Percentiles rank a stretch among this genome's conserved stretches.
These are phyloP conservation scores for Bradysia coprophila DNA, from an alignment of 1,140 invertebrate species.

Conservation along the genomic window DNA sequence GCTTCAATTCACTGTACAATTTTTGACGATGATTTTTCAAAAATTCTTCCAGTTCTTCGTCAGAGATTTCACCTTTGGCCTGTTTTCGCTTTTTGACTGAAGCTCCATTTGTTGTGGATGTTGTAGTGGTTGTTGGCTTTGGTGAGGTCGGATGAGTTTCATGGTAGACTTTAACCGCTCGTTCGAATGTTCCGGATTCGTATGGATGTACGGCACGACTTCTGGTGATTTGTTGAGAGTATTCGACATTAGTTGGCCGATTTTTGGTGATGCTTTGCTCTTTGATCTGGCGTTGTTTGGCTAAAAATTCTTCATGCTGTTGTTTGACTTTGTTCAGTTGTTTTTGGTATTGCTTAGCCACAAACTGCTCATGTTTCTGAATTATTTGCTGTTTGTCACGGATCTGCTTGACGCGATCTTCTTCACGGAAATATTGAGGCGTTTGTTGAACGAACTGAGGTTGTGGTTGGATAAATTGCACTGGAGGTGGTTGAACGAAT, in stretches of 20 bases:
- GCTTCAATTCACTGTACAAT: constrained; percentile 29
- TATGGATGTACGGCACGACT: constrained; percentile 23
- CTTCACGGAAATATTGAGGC: constrained; percentile 21
- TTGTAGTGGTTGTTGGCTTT: constrained; percentile 24
- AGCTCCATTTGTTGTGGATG: constrained; percentile 10
- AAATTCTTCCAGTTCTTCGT: constrained; percentile 20
- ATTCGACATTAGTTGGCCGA: constrained; percentile 22
- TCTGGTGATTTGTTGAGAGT: constrained; percentile 20
- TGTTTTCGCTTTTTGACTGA: constrained; percentile 10
- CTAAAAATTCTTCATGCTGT: constrained; percentile 38
- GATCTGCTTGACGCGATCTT: constrained; percentile 38
- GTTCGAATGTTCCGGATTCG: constrained; percentile 24
- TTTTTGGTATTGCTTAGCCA: constrained; percentile 46
- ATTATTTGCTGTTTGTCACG: constrained; percentile 42
- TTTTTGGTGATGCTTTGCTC: constrained; percentile 14
- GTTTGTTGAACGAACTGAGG: constrained; percentile 8
- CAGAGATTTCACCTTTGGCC: constrained; percentile 2
- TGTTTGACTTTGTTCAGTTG: constrained; percentile 42
- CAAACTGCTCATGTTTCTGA: constrained; percentile 46
- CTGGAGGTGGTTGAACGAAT: constrained; percentile 19
- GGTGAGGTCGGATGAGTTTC: constrained; percentile 28
- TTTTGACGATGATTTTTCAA: constrained; percentile 28
- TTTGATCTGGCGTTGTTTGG: constrained; percentile 37
- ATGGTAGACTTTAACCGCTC: constrained; percentile 28
- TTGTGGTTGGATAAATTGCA: constrained; percentile 4